Base-by-base conservation (phyloP, 1,140 invertebrate genomes). In the Drosophila lacertosa region DNA sequence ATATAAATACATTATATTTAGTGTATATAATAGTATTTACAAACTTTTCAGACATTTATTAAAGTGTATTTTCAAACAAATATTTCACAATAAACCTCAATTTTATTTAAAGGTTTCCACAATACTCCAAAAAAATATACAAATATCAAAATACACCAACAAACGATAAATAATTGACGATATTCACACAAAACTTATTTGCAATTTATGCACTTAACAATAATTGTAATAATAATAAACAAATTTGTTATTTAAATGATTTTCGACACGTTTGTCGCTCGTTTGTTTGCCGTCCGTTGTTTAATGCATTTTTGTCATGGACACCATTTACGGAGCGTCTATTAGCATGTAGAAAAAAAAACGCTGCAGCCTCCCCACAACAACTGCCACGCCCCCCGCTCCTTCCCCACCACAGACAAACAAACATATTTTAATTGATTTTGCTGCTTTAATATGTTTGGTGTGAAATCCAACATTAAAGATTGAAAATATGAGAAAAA, bases 401-500 rank as follows among this genome's bases (percentile, higher is more conserved):
- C 35, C 45, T 20, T 20, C 32, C 24, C 10, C 53, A 9, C 58
- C 35, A 47, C 63, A 47, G 16, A 62, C 62, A 73, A 73, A 80
- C 67, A 77, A 86, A 84, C 73, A 86, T 66, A 72, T 84, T 75
- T 84, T 86, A 84, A 84, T 84, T 84, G 80, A 86, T 84, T 86
- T 84, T 77, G 20, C 35, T 60, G 71, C 26, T 72, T 73, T 69
- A 58, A 62, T 66, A 79, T 83, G 80, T 83, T 84, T 83, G 77
- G 67, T 80, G 79, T 78, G 75, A 80, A 86, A 86, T n/a, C 26
- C 26, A 29, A 29, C 5, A 29, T 66, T 59, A 69, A 53, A 67
- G 57, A 78, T 62, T 53, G 35, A 24, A 55, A 42, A 37, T 57
- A 74, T 74, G 64, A n/a, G n/a, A 48, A 67, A 72, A 72, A 79